Percentiles rank a stretch among this genome's conserved stretches.
These are phyloP conservation scores for Eupsittula cactorum DNA, from an alignment of 2,113 vertebrate genomes.

Conservation along the genomic window DNA sequence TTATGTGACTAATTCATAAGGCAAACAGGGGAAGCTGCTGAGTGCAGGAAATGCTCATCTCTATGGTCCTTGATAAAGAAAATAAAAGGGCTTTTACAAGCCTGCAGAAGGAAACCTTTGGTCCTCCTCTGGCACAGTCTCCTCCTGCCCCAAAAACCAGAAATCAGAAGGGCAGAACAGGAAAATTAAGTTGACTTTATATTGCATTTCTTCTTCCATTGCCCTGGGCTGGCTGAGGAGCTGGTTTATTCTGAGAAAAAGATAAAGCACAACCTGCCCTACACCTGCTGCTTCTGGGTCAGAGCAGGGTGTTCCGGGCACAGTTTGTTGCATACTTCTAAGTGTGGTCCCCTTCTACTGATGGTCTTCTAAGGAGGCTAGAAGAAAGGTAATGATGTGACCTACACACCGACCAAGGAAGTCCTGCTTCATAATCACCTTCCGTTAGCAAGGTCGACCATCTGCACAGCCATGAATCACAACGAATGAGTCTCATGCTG, in stretches of 20 bases:
- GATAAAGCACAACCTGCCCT: not conserved
- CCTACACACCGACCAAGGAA: not conserved
- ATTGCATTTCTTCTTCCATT: not conserved
- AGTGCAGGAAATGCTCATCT: not conserved
- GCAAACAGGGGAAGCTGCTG: not conserved
- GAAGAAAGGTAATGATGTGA: not conserved
- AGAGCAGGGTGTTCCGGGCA: not conserved
- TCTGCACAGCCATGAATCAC: not conserved
- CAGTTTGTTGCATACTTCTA: not conserved
- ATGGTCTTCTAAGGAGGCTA: not conserved
- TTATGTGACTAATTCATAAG: rapidly evolving
- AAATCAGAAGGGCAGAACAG: not conserved
- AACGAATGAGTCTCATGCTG: not conserved
- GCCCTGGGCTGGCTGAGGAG: not conserved
- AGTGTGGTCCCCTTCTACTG: not conserved
- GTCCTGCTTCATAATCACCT: not conserved
- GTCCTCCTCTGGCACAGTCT: not conserved
- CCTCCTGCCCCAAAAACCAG: not conserved
- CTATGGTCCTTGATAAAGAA: not conserved
- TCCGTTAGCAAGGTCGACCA: not conserved
- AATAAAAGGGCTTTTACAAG: not conserved
- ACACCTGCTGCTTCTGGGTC: not conserved
- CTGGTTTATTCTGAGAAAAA: not conserved
- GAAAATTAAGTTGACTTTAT: not conserved
- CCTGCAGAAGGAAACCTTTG: not conserved